A percentile compares a stretch with the other conserved stretches of the same genome.
Conservation (phyloP, 2,888 invertebrate species). For the Lacanobia oleracea region DNA sequence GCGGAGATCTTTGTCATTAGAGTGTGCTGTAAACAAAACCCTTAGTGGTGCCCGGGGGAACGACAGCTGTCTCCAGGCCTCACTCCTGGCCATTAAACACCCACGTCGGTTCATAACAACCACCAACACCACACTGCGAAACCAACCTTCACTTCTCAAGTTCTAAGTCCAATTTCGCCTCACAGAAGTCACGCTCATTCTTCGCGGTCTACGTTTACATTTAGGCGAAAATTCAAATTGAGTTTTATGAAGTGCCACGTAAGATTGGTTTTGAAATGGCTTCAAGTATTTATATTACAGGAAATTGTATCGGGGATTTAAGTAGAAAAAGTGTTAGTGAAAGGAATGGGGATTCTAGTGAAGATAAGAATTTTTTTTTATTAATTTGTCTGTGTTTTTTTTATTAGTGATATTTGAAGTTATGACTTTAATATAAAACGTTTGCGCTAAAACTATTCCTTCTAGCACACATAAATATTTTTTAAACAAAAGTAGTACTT, state of each 20-base stretch:
- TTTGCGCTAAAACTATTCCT: background rate
- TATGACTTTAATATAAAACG: background rate
- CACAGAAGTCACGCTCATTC: slow-evolving; percentile 22
- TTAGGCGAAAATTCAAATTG: slow-evolving; percentile 64
- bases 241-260: slow-evolving; percentile 62
- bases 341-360: slow-evolving; percentile 67
- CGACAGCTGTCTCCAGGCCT: slow-evolving; percentile 89
- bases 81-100: slow-evolving; percentile 85
- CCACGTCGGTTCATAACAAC: slow-evolving; percentile 78
- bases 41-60: slow-evolving; percentile 83
- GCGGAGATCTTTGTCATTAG: slow-evolving; percentile 83
- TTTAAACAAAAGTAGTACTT: background rate
- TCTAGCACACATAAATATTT: background rate
- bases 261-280: slow-evolving; percentile 67
- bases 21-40: slow-evolving; percentile 87
- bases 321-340: slow-evolving; percentile 75
- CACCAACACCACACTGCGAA: slow-evolving; percentile 60
- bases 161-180: slow-evolving; percentile 52
- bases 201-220: slow-evolving; percentile 44
- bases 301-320: slow-evolving; percentile 81
- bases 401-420: background rate
- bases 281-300: slow-evolving; percentile 69
- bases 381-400: background rate
- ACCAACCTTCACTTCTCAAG: slow-evolving; percentile 42
- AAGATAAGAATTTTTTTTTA: slow-evolving; percentile 45